Conservation (phyloP, 2,888 invertebrate species). For the Phyllotreta striolata region DNA sequence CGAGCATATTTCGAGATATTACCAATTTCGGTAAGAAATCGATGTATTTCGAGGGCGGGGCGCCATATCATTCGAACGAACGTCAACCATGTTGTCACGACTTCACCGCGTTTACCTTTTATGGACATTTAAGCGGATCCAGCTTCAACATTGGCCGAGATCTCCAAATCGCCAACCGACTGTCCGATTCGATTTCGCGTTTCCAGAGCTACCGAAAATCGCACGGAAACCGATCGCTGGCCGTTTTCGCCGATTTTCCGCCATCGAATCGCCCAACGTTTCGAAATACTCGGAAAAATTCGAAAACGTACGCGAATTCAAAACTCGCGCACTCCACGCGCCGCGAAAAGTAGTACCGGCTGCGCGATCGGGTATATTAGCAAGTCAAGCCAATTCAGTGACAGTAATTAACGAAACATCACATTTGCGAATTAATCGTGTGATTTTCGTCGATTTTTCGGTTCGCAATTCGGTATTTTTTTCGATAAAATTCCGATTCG, state of each 20-base stretch:
- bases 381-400: slow-evolving; percentile 15
- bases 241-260: neutral
- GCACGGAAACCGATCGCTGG: slow-evolving; percentile 14
- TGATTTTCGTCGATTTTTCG: slow-evolving; percentile 1
- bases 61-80: slow-evolving; percentile 56
- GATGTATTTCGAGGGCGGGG: slow-evolving; percentile 53
- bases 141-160: slow-evolving; percentile 66
- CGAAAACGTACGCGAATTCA: slow-evolving; percentile 18
- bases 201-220: slow-evolving; percentile 19
- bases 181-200: slow-evolving; percentile 28
- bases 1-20: slow-evolving; percentile 10
- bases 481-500: slow-evolving; percentile 26
- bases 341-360: slow-evolving; percentile 47
- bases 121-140: slow-evolving; percentile 69
- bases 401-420: neutral
- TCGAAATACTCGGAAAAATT: slow-evolving; percentile 10
- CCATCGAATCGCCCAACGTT: slow-evolving; percentile 9
- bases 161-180: slow-evolving; percentile 44
- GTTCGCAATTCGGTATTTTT: slow-evolving; percentile 7
- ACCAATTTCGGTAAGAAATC: slow-evolving; percentile 35
- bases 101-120: slow-evolving; percentile 68
- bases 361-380: slow-evolving; percentile 15
- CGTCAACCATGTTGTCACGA: slow-evolving; percentile 58
- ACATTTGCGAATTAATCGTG: slow-evolving; percentile 9
- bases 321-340: slow-evolving; percentile 49